phyloP scores from a whole-genome alignment of 1,140 invertebrate genomes.

The Eupristina koningsbergeri region DNA sequence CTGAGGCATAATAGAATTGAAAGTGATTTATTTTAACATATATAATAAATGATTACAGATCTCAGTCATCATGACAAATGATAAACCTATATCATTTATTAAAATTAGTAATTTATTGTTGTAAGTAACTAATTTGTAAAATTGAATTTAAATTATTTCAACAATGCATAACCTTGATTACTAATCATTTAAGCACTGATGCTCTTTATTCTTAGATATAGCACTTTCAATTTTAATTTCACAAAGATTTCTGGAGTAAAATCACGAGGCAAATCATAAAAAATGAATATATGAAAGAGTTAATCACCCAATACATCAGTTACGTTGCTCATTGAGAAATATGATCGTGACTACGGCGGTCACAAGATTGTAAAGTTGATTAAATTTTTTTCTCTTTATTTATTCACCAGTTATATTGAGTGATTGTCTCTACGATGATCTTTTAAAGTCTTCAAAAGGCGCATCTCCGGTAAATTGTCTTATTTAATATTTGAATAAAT shows the following conservation, averaged over 20 bases:
- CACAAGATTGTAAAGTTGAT: slow-evolving; percentile 32
- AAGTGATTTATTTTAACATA: too few relatives aligned
- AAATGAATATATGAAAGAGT: slow-evolving; percentile 11
- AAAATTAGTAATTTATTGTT: too few relatives aligned
- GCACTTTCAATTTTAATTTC: neutral
- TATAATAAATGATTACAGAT: too few relatives aligned
- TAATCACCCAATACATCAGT: slow-evolving; percentile 14
- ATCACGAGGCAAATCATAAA: neutral
- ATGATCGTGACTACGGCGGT: slow-evolving; percentile 17
- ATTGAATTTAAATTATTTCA: too few relatives aligned
- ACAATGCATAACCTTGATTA: neutral
- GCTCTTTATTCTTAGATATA: neutral
- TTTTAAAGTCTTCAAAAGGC: slow-evolving; percentile 32
- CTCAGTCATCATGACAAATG: too few relatives aligned
- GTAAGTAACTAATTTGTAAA: too few relatives aligned
- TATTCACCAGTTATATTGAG: slow-evolving; percentile 8
- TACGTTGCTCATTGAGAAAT: slow-evolving; percentile 47
- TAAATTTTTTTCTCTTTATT: slow-evolving; percentile 38
- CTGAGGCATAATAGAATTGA: too few relatives aligned
- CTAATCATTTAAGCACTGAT: too few relatives aligned
- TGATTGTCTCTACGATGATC: slow-evolving; percentile 44
- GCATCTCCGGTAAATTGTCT: slow-evolving; percentile 42
- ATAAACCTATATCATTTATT: too few relatives aligned
- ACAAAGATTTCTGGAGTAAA: neutral
- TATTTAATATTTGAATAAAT: slow-evolving; percentile 48